These are phyloP conservation scores for Eupithecia tripunctaria DNA, from an alignment of 2,888 invertebrate species.

Conservation along the genomic window DNA sequence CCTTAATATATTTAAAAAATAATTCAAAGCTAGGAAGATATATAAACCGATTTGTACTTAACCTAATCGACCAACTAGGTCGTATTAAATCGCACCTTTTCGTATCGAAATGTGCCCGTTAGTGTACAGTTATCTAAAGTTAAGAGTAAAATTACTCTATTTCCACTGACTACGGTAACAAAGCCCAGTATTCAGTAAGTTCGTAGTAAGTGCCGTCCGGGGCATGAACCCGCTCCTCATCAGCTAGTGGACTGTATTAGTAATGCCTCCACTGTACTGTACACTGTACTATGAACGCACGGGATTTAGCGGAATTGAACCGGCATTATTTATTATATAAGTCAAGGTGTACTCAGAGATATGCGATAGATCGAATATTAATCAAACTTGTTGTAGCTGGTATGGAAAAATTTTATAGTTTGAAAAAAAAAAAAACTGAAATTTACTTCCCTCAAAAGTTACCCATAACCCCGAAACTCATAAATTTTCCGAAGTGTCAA, in stretches of 20 bases:
- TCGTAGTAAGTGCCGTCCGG: not conserved
- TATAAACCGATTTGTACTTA: too few species aligned
- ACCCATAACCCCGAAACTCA: too few species aligned
- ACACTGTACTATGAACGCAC: not conserved
- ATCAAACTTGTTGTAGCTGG: not conserved
- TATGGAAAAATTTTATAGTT: too few species aligned
- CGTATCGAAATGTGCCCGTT: not conserved
- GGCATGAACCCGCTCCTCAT: constrained; percentile 6
- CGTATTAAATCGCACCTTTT: not conserved
- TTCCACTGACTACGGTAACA: not conserved
- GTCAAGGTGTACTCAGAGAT: not conserved
- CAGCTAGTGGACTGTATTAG: constrained; percentile 5
- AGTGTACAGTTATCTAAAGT: not conserved
- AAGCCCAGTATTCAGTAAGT: constrained; percentile 1
- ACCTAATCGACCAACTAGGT: not conserved
- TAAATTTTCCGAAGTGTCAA: too few species aligned
- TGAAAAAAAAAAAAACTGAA: too few species aligned
- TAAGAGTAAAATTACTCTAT: not conserved
- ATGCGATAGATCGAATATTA: not conserved
- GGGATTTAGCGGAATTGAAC: not conserved
- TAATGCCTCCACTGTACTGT: not conserved
- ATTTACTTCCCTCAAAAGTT: too few species aligned
- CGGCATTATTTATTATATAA: not conserved
- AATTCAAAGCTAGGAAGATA: too few species aligned
- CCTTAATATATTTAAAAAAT: too few species aligned